Conservation (phyloP, 2,888 invertebrate species). For the Melolontha melolontha region DNA sequence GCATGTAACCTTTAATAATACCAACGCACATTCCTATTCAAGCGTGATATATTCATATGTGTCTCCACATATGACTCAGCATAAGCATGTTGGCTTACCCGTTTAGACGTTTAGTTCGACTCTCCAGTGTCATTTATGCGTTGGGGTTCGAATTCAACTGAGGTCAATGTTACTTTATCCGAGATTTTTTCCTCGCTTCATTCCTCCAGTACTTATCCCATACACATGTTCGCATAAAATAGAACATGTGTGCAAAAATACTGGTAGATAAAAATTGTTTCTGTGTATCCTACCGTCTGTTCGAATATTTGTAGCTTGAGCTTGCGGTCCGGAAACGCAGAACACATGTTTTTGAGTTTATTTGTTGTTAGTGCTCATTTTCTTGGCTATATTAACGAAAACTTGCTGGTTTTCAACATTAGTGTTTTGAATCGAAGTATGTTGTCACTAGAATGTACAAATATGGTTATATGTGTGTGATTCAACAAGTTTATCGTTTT, state of each 20-base stretch:
- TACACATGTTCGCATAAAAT: slow-evolving; percentile 32
- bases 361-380: slow-evolving; percentile 1
- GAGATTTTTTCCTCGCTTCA: slow-evolving; percentile 7
- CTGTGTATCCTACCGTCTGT: slow-evolving; percentile 54
- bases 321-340: slow-evolving; percentile 55
- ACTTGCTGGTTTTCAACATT: slow-evolving; percentile 26
- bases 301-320: slow-evolving; percentile 44
- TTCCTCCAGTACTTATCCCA: slow-evolving; percentile 38
- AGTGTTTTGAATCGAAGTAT: slow-evolving; percentile 18
- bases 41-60: slow-evolving; percentile 11
- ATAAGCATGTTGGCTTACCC: background rate
- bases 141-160: slow-evolving; percentile 15
- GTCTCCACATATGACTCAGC: slow-evolving; percentile 4
- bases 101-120: slow-evolving; percentile 3
- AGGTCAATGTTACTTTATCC: slow-evolving; percentile 11
- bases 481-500: slow-evolving; percentile 5
- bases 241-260: slow-evolving; percentile 51
- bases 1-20: background rate
- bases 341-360: slow-evolving; percentile 51
- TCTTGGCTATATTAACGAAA: too few relatives aligned
- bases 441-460: slow-evolving; percentile 29
- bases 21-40: background rate
- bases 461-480: slow-evolving; percentile 22
- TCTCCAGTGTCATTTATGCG: slow-evolving; percentile 29
- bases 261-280: slow-evolving; percentile 51